A percentile compares a stretch with the other conserved stretches of the same genome.
These are phyloP conservation scores for Lutjanus erythropterus DNA, from an alignment of 2,113 vertebrate species.

Conservation along the genomic window DNA sequence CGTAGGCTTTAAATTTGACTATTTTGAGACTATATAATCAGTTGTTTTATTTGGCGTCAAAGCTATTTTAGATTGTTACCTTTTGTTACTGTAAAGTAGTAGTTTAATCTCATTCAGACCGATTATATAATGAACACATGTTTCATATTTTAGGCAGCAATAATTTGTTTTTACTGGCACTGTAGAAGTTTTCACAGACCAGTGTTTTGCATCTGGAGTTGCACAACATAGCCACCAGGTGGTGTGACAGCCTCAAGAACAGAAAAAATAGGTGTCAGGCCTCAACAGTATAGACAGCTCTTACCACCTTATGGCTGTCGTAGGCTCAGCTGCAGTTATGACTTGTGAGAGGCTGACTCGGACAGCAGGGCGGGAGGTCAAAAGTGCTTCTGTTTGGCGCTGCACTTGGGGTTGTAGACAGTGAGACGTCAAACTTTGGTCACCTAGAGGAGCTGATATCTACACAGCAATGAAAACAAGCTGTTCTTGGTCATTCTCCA, in stretches of 20 bases:
- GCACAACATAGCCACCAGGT: constrained; percentile 61
- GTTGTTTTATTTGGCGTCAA: constrained; percentile 6
- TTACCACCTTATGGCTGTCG: constrained; percentile 17
- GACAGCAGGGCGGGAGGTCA: constrained; percentile 20
- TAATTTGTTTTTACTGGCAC: constrained; percentile 28
- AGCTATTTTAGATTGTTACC: neutral
- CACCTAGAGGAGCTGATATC: neutral
- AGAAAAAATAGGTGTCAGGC: neutral
- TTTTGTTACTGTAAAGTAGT: constrained; percentile 1
- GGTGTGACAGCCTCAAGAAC: constrained; percentile 62
- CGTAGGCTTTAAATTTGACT: neutral
- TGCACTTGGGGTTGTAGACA: constrained; percentile 11
- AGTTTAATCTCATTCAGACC: neutral
- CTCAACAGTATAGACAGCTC: constrained; percentile 6
- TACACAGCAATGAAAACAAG: constrained; percentile 10
- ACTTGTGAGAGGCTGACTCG: constrained; percentile 31
- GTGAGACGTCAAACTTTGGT: constrained; percentile 15
- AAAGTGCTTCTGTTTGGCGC: constrained; percentile 30
- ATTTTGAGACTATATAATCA: neutral
- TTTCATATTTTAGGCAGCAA: constrained; percentile 9
- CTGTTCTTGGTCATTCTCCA: constrained; percentile 22
- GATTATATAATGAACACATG: constrained; percentile 17
- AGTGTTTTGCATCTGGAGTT: constrained; percentile 6
- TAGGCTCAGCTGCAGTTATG: constrained; percentile 29
- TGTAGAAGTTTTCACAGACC: neutral